phyloP scores from a whole-genome alignment of 2,113 vertebrate genomes.

The Mandrillus leucophaeus region DNA sequence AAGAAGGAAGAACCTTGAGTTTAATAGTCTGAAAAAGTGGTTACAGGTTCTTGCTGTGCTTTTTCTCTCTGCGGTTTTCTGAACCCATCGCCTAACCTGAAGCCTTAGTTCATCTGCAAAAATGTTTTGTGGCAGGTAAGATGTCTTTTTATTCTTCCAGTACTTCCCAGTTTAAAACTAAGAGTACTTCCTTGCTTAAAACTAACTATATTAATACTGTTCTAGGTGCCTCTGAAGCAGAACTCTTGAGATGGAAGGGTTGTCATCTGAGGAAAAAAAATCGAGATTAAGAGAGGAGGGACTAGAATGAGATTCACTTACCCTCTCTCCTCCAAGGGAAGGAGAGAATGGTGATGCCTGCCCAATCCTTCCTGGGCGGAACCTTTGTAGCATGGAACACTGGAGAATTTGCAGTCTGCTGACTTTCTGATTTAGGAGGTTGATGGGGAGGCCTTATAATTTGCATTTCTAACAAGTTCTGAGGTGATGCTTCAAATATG shows the following conservation, averaged over 20 bases:
- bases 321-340: not conserved
- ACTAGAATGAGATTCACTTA: not conserved
- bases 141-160: not conserved
- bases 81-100: not conserved
- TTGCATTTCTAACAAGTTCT: not conserved
- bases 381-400: not conserved
- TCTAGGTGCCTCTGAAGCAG: not conserved
- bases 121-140: not conserved
- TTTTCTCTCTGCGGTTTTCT: not conserved
- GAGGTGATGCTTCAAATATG: not conserved
- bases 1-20: not conserved
- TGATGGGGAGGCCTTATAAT: not conserved
- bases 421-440: not conserved
- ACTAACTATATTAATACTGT: not conserved
- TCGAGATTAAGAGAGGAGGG: not conserved
- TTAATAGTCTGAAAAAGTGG: not conserved
- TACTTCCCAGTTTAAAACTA: not conserved
- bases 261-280: not conserved
- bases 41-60: not conserved
- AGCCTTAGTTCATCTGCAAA: not conserved
- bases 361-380: not conserved
- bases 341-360: not conserved
- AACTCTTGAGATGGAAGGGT: not conserved
- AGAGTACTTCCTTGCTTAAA: not conserved
- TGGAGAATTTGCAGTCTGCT: not conserved